phyloP scores from a whole-genome alignment of 2,797 vertebrate species.

The Lithobates sylvaticus region DNA sequence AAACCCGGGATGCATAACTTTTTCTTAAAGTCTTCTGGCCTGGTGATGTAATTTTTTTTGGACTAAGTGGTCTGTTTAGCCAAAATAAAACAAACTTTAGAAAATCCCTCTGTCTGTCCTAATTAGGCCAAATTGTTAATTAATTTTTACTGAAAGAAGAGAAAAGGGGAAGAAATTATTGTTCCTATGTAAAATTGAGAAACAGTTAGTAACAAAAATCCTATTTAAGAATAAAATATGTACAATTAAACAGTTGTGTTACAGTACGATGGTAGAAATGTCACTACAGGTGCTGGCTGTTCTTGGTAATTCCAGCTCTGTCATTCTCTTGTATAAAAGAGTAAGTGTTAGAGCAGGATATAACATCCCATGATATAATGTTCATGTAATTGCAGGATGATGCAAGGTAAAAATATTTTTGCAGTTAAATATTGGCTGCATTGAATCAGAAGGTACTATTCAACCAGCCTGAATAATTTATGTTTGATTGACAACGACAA shows the following conservation, averaged over 20 bases:
- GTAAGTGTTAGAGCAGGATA: slow-evolving; percentile 44
- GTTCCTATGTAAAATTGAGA: no score
- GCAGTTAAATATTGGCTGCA: slow-evolving; percentile 20
- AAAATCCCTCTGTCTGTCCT: no score
- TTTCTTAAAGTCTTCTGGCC: no score
- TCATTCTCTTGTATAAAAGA: slow-evolving; percentile 27
- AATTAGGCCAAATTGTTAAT: no score
- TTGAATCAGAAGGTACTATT: slow-evolving; percentile 10
- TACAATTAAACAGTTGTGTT: background rate
- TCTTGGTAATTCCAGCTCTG: background rate
- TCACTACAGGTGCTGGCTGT: background rate
- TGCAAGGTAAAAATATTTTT: slow-evolving; percentile 34
- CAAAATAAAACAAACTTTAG: no score
- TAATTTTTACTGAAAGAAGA: no score
- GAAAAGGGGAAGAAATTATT: no score
- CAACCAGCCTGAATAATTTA: slow-evolving; percentile 1
- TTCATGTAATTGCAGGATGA: slow-evolving; percentile 44
- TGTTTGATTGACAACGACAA: slow-evolving; percentile 31
- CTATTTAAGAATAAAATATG: no score
- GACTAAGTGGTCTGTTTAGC: no score
- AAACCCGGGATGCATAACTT: no score
- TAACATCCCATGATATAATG: slow-evolving; percentile 31
- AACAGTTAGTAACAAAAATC: no score
- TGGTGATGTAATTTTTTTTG: no score
- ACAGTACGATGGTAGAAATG: background rate